These are phyloP conservation scores for Takifugu bimaculatus DNA, from an alignment of 2,113 vertebrate genomes.

Conservation along the genomic window DNA sequence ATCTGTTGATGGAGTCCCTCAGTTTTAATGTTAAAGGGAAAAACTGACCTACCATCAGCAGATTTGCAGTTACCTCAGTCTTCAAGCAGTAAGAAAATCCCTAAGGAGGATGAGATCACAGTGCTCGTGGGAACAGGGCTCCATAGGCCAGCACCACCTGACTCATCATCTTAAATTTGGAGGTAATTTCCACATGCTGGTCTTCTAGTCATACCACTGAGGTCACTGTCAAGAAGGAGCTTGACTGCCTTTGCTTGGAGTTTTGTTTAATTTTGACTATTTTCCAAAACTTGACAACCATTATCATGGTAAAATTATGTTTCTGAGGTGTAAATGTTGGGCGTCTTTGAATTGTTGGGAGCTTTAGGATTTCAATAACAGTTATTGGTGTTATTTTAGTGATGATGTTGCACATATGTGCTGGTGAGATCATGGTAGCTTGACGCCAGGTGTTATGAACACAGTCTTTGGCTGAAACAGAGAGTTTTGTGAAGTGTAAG, in stretches of 20 bases:
- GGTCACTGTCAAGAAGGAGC: neutral
- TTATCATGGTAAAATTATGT: no score
- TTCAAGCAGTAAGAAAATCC: slow-evolving; percentile 24
- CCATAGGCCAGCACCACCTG: slow-evolving; percentile 30
- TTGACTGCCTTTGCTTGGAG: no score
- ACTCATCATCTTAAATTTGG: slow-evolving; percentile 33
- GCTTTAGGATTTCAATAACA: no score
- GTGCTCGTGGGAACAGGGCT: slow-evolving; percentile 28
- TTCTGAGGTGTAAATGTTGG: no score
- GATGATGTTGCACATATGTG: no score
- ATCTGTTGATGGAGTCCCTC: slow-evolving; percentile 14
- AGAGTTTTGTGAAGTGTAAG: neutral
- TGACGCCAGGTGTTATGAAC: slow-evolving; percentile 1
- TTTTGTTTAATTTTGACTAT: no score
- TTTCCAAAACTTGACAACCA: no score
- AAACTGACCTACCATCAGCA: slow-evolving; percentile 15
- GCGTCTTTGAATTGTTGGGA: no score
- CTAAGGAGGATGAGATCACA: slow-evolving; percentile 49
- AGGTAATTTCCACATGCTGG: slow-evolving; percentile 1
- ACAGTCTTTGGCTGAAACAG: no score
- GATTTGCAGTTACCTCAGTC: slow-evolving; percentile 23
- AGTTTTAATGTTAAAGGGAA: neutral
- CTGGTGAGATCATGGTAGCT: no score
- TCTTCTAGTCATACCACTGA: slow-evolving; percentile 1
- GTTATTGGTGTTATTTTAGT: no score